Conservation (phyloP, 2,888 invertebrate genomes). For the Tortricodes alternella region DNA sequence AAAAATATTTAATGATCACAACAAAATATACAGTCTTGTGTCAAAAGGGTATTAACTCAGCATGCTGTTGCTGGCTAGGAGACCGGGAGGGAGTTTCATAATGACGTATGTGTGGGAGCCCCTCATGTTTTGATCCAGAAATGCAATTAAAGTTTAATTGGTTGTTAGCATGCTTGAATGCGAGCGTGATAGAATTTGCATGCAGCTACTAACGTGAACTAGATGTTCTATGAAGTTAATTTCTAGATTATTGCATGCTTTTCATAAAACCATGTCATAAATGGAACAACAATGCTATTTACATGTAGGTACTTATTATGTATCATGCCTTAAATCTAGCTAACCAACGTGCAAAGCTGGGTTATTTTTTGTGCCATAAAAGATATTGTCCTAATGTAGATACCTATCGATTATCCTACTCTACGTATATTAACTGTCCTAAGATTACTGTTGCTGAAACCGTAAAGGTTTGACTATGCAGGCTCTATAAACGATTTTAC, state of each 20-base stretch:
- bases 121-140: background rate
- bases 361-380: no score
- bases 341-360: background rate
- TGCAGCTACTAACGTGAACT: background rate
- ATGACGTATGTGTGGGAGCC: background rate
- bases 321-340: background rate
- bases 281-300: background rate
- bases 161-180: background rate
- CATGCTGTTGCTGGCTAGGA: no score
- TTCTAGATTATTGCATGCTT: slow-evolving; percentile 10
- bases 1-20: background rate
- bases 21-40: background rate
- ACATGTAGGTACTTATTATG: background rate
- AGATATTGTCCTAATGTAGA: no score
- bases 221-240: slow-evolving; percentile 7
- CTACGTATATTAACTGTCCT: no score
- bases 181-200: slow-evolving; percentile 22
- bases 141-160: slow-evolving; percentile 20
- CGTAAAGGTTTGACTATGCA: no score
- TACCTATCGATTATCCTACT: no score
- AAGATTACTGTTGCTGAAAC: no score
- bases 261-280: slow-evolving; percentile 5
- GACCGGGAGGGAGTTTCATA: no score
- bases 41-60: no score
- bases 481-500: no score